These are phyloP conservation scores for Lasioglossum zephyrum DNA, from an alignment of 2,888 invertebrate species.

Conservation along the genomic window DNA sequence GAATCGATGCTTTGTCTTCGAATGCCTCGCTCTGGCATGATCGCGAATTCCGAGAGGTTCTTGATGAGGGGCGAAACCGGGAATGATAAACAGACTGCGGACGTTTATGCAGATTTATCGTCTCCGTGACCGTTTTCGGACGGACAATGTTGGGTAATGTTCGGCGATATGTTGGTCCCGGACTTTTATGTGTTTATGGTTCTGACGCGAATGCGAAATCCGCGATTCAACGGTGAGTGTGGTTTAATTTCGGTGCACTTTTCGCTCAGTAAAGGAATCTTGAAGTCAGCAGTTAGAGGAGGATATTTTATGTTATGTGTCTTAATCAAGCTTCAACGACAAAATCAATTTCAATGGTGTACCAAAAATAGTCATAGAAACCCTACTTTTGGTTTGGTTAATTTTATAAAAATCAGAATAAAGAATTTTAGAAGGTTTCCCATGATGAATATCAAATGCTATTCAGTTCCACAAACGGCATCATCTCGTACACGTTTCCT, in stretches of 20 bases:
- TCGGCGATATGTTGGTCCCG: neutral
- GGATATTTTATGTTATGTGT: neutral
- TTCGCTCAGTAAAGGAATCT: neutral
- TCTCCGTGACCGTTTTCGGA: neutral
- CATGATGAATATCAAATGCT: too few relatives aligned
- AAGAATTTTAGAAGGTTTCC: too few relatives aligned
- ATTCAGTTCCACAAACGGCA: neutral
- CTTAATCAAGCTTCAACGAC: too few relatives aligned
- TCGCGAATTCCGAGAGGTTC: slow-evolving; percentile 23
- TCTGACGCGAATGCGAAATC: neutral
- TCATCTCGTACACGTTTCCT: neutral
- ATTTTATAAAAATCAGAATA: too few relatives aligned
- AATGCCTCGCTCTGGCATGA: neutral
- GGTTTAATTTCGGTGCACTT: neutral
- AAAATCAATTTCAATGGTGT: too few relatives aligned
- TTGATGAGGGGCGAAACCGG: neutral
- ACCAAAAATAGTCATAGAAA: too few relatives aligned
- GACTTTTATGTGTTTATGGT: neutral
- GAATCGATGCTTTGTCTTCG: slow-evolving; percentile 5
- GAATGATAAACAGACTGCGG: slow-evolving; percentile 12
- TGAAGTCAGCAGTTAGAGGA: neutral
- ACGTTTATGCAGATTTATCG: slow-evolving; percentile 10
- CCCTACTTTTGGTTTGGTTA: too few relatives aligned
- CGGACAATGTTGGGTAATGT: neutral
- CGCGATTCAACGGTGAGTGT: neutral